Conservation (phyloP, 2,113 vertebrate species). For the Anarhynchus alexandrinus region DNA sequence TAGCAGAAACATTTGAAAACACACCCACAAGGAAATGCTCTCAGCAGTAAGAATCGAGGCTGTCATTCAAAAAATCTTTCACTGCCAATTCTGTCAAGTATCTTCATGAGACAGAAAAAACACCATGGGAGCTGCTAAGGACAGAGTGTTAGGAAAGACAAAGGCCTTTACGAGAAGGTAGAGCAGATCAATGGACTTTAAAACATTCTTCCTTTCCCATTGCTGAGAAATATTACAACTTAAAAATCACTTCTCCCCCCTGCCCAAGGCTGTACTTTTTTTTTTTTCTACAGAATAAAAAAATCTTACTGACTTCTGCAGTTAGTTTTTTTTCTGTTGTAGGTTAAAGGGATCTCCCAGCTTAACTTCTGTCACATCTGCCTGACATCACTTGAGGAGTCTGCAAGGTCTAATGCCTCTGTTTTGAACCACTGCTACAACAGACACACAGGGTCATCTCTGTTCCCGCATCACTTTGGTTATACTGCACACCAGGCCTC, state of each 20-base stretch:
- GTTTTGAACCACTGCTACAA: accelerated
- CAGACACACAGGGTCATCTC: neutral
- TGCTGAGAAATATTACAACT: neutral
- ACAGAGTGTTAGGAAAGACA: neutral
- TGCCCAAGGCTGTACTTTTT: neutral
- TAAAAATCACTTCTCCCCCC: neutral
- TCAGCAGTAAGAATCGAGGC: neutral
- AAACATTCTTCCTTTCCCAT: neutral
- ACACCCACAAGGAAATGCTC: neutral
- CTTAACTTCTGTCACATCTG: neutral
- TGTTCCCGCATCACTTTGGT: neutral
- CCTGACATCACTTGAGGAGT: neutral
- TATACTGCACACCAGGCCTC: neutral
- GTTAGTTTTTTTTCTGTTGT: neutral
- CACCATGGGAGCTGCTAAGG: neutral
- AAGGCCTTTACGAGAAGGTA: neutral
- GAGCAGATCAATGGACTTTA: neutral
- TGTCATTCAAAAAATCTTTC: constrained; percentile 15
- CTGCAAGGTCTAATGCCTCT: neutral
- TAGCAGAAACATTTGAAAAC: constrained; percentile 14
- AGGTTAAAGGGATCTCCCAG: neutral
- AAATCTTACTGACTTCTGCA: neutral
- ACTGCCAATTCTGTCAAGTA: neutral
- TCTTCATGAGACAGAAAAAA: neutral
- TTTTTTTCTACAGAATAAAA: neutral